Percentiles rank a stretch among this genome's conserved stretches.
Conservation (phyloP, 35 echinoderm and acorn worm species). For the Nesometra sesokonis region DNA sequence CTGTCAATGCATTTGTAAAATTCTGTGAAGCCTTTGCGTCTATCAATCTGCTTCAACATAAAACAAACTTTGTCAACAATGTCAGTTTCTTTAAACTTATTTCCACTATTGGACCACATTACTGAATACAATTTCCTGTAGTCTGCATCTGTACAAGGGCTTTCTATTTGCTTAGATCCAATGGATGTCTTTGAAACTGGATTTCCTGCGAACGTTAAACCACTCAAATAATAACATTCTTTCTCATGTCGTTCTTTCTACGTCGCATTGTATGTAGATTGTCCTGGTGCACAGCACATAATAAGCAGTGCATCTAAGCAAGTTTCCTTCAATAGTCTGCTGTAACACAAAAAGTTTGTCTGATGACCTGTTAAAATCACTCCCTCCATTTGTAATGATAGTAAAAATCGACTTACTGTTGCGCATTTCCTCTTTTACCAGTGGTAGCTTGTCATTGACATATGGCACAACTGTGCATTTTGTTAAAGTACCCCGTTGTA, state of each 20-base stretch:
- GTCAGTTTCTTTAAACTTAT: neutral
- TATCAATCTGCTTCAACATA: neutral
- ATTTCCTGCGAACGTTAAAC: neutral
- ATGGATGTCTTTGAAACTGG: neutral
- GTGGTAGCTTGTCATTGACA: slow-evolving; percentile 23
- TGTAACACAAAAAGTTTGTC: slow-evolving; percentile 26
- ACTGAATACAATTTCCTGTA: neutral
- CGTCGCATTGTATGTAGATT: slow-evolving; percentile 28
- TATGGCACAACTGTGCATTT: slow-evolving; percentile 19
- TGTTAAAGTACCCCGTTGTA: neutral
- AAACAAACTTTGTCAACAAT: neutral
- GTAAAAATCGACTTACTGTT: neutral
- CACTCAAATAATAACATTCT: slow-evolving; percentile 23
- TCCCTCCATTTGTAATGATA: slow-evolving; percentile 26
- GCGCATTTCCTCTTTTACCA: neutral
- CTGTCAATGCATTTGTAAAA: no score
- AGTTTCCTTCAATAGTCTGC: slow-evolving; percentile 10
- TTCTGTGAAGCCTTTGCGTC: no score
- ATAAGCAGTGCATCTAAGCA: slow-evolving; percentile 13
- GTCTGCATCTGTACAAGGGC: neutral
- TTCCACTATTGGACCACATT: neutral
- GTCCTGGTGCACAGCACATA: slow-evolving; percentile 6
- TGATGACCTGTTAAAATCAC: slow-evolving; percentile 46
- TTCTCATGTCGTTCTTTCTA: neutral
- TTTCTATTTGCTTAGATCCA: no score